Evolutionary conservation across 35 echinoderm and acorn worm species (phyloP), one percentile per base, ranked within the genome.

Genomic region (Ophioderma brevispina): DNA sequence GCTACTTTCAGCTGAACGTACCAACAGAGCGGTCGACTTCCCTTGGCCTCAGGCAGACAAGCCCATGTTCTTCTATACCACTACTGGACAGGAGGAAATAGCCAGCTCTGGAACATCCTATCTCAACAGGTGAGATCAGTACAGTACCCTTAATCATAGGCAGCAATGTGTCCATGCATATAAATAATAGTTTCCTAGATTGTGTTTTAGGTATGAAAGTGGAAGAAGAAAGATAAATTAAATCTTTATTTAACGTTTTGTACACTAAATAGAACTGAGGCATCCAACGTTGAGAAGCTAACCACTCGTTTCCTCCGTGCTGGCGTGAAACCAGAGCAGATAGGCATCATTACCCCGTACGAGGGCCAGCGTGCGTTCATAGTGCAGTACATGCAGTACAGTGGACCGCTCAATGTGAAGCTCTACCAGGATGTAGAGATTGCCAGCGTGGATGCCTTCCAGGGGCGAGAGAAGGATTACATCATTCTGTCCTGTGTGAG

Each of bases 311-410:
- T 98, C 78, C 83, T 98, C 31, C 92, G 96, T 13, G 92, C 93
- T 23, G 96, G 96, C 33, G 91, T 98, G 36, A 94, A 94, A 38
- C 96, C 96, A 1, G 96, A 98, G 42, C 96, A 98, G 93, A 98
- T 98, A 70, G 96, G 96, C 30, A 98, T 98, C 76, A 94, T 98
- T 76, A 98, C 96, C 1, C 96, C 96, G 0, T 98, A 98, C 75
- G 96, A 98, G 55, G 96, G 96, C 37, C 96, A 98, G 77, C 40
- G 96, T 33, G 96, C 96, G 18, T 98, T 95, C 83, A 92, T 98
- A 18, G 93, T 94, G n/a, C 90, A 91, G 79, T 98, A 90, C 96
- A 98, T 98, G 96, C 96, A 98, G 90, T 94, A 98, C 87, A 98
- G 92, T 40, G 96, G 96, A 1, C 92, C 96, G 1, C 96, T 98